Conservation (phyloP, 2,113 vertebrate genomes). For the Hiodon alosoides region DNA sequence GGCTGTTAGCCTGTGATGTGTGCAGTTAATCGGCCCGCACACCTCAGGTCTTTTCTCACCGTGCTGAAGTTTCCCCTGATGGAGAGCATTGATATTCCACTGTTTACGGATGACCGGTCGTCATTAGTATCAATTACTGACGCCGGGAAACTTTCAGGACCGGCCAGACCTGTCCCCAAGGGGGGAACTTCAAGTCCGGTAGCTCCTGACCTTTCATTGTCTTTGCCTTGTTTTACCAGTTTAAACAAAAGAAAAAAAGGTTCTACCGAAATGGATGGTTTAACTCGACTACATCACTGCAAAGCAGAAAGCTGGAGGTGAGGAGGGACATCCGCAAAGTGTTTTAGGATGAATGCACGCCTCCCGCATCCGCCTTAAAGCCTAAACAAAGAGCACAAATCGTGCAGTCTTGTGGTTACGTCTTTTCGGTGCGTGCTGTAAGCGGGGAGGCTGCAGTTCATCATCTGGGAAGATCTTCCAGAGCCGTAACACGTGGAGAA, state of each 20-base stretch:
- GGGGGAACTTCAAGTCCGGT: background rate
- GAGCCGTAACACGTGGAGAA: too few relatives aligned
- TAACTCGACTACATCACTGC: too few relatives aligned
- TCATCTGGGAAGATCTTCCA: too few relatives aligned
- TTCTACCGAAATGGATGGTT: too few relatives aligned
- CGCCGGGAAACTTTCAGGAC: conserved; percentile 29
- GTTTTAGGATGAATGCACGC: background rate
- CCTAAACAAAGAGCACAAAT: background rate
- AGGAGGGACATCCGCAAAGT: background rate
- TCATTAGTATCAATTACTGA: conserved; percentile 44
- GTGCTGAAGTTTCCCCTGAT: conserved; percentile 29
- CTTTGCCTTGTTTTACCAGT: conserved; percentile 29
- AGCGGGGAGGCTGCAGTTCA: too few relatives aligned
- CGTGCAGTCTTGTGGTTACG: too few relatives aligned
- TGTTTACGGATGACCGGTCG: conserved; percentile 24
- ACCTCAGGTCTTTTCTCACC: conserved; percentile 33
- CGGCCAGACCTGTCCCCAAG: conserved; percentile 27
- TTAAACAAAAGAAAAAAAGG: background rate
- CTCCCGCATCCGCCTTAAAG: background rate
- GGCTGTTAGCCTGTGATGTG: conserved; percentile 27
- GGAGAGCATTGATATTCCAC: conserved; percentile 33
- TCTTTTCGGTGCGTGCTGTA: too few relatives aligned
- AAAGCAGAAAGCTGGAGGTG: background rate
- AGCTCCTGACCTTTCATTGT: conserved; percentile 48
- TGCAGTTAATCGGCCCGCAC: conserved; percentile 40